Evolutionary conservation across 2,797 vertebrate genomes (phyloP), one percentile per base, ranked within the genome.

Genomic region (Cyprinodon diabolis): DNA sequence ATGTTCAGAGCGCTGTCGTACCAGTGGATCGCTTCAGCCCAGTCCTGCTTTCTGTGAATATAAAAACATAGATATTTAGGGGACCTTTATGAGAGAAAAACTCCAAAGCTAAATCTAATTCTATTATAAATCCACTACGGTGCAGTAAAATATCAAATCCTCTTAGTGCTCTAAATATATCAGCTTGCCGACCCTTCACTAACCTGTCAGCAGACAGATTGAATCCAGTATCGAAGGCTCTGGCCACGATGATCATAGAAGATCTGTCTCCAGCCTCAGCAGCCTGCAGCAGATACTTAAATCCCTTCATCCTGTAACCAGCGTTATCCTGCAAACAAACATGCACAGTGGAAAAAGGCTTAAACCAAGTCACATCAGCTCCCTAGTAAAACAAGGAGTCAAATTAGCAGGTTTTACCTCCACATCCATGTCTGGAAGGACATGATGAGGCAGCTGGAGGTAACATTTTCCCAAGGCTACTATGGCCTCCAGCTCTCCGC

Each of bases 401-500:
- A 45, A 71, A 66, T 2, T 0, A 43, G 48, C 4, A 0, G 15
- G n/a, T 0, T 0, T 25, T 90, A 99, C 98, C 96, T 98, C 85
- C 66, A 98, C 78, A 70, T 92, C 90, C 72, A 97, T 81, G 7
- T 98, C 96, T 0, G 96, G 88, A 58, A 99, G 95, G 67, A 99
- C 96, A 84, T 98, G 97, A 86, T 99, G 98, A 0, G 98, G 96
- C 84, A 99, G 94, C 93, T 97, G 97, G 19, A 95, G 90, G 66
- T 86, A 96, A 91, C 96, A 97, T 80, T 97, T 96, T 1, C 97
- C 98, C 17, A 99, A 85, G 0, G 94, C 97, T 19, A 97, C 91
- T 0, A 99, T 98, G 89, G 98, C 98, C 86, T 99, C 97, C 90
- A 99, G 95, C 90, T 99, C 98, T 2, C 98, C 98, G 2, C 98